Conservation (phyloP, 2,797 vertebrate genomes). For the Semaprochilodus insignis region DNA sequence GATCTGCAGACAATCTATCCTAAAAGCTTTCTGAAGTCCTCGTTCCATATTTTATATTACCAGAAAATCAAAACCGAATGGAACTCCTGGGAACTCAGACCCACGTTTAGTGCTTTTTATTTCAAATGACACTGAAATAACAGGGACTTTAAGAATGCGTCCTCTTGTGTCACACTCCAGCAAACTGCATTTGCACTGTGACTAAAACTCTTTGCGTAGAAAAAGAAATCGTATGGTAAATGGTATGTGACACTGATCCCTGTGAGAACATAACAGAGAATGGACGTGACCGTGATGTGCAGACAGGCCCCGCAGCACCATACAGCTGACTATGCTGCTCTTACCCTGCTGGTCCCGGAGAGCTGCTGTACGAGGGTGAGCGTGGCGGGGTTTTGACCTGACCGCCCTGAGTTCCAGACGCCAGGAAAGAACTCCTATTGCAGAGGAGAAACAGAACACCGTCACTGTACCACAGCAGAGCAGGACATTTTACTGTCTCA, state of each 20-base stretch:
- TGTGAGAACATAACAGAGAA: background rate
- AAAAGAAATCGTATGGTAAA: background rate
- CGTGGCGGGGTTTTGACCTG: slow-evolving; percentile 88
- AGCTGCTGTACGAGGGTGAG: slow-evolving; percentile 87
- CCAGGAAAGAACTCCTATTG: slow-evolving; percentile 86
- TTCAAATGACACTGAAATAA: too few relatives aligned
- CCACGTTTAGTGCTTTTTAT: too few relatives aligned
- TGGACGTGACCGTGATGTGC: background rate
- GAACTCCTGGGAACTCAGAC: too few relatives aligned
- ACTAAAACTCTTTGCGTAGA: background rate
- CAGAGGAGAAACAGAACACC: slow-evolving; percentile 18
- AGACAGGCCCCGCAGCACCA: background rate
- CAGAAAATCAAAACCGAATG: background rate
- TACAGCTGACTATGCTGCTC: background rate
- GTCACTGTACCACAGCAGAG: background rate
- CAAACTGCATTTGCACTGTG: background rate
- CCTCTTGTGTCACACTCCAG: background rate
- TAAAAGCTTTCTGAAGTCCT: background rate
- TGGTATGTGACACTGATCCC: background rate
- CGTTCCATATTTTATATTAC: background rate
- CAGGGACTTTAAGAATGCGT: background rate
- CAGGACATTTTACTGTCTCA: background rate
- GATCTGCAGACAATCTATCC: background rate
- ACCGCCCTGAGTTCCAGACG: slow-evolving; percentile 84
- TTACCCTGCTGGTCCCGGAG: slow-evolving; percentile 88